Percentiles rank a stretch among this genome's conserved stretches.
Conservation (phyloP, 1,140 invertebrate species). For the Drosophila baimaii region DNA sequence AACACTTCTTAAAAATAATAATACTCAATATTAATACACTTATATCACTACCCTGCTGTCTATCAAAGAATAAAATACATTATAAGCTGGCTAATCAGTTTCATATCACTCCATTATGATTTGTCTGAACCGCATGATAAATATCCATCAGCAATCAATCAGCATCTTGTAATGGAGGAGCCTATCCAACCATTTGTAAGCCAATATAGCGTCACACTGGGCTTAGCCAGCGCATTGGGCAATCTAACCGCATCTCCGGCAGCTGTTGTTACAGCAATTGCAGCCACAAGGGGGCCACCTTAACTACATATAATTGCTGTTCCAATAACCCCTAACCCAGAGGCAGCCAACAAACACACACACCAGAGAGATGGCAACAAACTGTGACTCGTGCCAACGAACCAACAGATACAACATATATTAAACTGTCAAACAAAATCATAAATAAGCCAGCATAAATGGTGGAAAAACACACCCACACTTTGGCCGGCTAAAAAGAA, state of each 20-base stretch:
- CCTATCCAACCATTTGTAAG: slow-evolving; percentile 20
- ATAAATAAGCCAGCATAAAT: slow-evolving; percentile 53
- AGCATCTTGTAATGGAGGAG: slow-evolving; percentile 35
- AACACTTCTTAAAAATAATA: not conserved
- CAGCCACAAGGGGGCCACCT: slow-evolving; percentile 38
- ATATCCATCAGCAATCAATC: slow-evolving; percentile 49
- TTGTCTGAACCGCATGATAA: slow-evolving; percentile 28
- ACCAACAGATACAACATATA: slow-evolving; percentile 51
- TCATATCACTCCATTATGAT: slow-evolving; percentile 4
- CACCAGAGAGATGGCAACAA: slow-evolving; percentile 49
- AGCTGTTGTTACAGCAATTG: slow-evolving; percentile 47
- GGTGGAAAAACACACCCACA: slow-evolving; percentile 46
- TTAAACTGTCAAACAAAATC: slow-evolving; percentile 66
- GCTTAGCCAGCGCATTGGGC: slow-evolving; percentile 41
- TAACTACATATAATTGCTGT: slow-evolving; percentile 62
- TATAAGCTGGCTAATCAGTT: not conserved
- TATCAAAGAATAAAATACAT: not conserved
- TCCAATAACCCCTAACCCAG: slow-evolving; percentile 72
- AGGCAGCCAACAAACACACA: slow-evolving; percentile 42
- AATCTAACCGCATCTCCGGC: slow-evolving; percentile 56
- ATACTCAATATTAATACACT: not conserved
- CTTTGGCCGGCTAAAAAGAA: slow-evolving; percentile 4
- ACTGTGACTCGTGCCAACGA: slow-evolving; percentile 56
- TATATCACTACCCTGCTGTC: not conserved
- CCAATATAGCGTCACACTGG: slow-evolving; percentile 46